Evolutionary conservation across 1,140 invertebrate species (phyloP).

Genomic region (Onthophagus taurus): DNA sequence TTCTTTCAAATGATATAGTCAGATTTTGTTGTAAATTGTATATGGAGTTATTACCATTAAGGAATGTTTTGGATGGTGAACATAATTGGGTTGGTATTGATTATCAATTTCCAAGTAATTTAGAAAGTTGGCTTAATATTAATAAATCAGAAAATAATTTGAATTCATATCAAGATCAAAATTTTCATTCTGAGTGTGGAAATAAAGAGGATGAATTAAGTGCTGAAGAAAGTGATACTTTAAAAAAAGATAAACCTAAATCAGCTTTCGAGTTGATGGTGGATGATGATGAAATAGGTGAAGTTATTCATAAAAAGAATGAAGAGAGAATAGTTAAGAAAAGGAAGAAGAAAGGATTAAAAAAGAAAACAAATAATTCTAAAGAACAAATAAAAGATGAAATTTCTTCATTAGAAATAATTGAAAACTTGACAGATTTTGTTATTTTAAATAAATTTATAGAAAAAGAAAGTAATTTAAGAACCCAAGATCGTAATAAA

Average conservation of each 20-base stretch:
- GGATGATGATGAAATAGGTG: constrained; percentile 20
- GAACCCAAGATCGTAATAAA: too few species aligned
- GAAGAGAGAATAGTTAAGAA: constrained; percentile 15
- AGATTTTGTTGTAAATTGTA: constrained; percentile 40
- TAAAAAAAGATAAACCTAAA: background rate
- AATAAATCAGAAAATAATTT: constrained; percentile 22
- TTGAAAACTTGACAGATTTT: too few species aligned
- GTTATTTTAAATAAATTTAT: too few species aligned
- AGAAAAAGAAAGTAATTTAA: too few species aligned
- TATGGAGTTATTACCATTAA: constrained; percentile 34
- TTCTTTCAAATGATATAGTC: constrained; percentile 33
- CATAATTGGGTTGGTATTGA: constrained; percentile 37
- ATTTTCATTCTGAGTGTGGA: constrained; percentile 13
- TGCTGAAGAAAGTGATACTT: constrained; percentile 13
- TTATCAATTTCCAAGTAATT: constrained; percentile 36
- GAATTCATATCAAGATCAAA: background rate
- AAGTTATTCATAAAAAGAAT: constrained; percentile 21
- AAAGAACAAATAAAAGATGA: too few species aligned
- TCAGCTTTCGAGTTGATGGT: background rate
- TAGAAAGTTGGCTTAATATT: constrained; percentile 38
- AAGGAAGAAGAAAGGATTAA: too few species aligned
- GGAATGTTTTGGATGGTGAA: constrained; percentile 34
- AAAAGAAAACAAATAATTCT: too few species aligned
- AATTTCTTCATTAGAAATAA: too few species aligned
- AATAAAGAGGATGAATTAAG: constrained; percentile 13